A percentile compares a stretch with the other conserved stretches of the same genome.
These are phyloP conservation scores for Syndactyla subalaris DNA, from an alignment of 2,797 vertebrate genomes.

Conservation along the genomic window DNA sequence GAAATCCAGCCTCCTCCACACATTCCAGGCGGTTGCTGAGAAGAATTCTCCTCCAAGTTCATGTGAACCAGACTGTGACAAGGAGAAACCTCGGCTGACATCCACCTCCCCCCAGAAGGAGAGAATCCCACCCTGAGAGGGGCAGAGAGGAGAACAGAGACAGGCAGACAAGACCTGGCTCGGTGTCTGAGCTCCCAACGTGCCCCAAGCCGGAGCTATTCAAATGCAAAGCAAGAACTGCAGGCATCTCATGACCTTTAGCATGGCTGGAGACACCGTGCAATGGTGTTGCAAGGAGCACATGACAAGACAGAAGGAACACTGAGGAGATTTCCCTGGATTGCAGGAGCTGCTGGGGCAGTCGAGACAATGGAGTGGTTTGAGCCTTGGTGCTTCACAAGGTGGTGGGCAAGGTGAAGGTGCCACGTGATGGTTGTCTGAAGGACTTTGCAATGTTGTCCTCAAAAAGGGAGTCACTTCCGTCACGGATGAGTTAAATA, in stretches of 20 bases:
- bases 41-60: conserved; percentile 43
- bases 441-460: rapidly evolving
- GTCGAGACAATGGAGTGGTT: not conserved
- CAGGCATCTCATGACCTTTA: conserved; percentile 13
- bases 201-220: not conserved
- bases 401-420: not conserved
- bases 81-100: conserved; percentile 8
- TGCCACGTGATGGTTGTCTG: not conserved
- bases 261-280: not conserved
- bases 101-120: not conserved
- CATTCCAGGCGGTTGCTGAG: conserved; percentile 44
- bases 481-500: not conserved
- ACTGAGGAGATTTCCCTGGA: not conserved
- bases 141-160: not conserved
- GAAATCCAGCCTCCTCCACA: conserved; percentile 63
- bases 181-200: not conserved
- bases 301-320: not conserved
- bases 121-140: not conserved
- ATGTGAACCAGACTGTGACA: conserved; percentile 7
- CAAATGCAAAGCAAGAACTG: not conserved
- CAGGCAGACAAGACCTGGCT: not conserved
- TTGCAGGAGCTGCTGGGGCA: not conserved
- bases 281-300: not conserved
- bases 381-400: not conserved
- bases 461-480: not conserved